Evolutionary conservation across 2,888 invertebrate genomes (phyloP), one percentile per base, ranked within the genome.

Genomic region (Callinectes sapidus): DNA sequence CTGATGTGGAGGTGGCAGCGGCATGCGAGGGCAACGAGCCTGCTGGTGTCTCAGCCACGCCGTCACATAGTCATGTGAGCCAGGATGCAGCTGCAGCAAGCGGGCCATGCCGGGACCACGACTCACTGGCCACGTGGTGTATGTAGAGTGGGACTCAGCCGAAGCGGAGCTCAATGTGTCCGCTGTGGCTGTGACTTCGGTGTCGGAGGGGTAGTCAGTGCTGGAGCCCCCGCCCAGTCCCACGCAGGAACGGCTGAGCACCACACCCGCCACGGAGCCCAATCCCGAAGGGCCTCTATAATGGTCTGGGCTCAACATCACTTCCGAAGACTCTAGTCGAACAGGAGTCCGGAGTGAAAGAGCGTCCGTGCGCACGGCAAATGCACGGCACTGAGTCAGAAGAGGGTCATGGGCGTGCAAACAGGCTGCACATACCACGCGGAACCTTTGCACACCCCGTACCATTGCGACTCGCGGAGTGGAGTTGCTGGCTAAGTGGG

Each of bases 71-170:
- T 94, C 93, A n/a, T 92, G 94, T n/a, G 92, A 93, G 18, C 92
- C 92, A 16, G 92, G 91, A 28, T 93, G 92, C 32, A 90, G 91
- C 90, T 92, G 93, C 48, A 94, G 91, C n/a, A 94, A 92, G n/a
- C 92, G 92, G 13, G 91, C 93, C 92, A 93, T 90, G 71, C 92
- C 94, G 13, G 90, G 93, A 6, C 89, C 90, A 5, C 92, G 92
- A 54, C 92, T 92, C 66, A 92, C 93, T 16, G 94, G 94, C 94
- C 94, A 94, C 8, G 94, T 94, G 48, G 93, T 94, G 87, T 94
- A 94, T 35, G 92, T 94, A 10, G 94, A 93, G 86, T 93, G 93
- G 14, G 93, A 92, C 42, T 91, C 91, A 2, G 92, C 92, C 14
- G 92, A 92, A 5, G 91, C 92, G 35, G 94, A 93, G 87, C 93